Base-by-base conservation (phyloP, 2,113 vertebrate genomes). In the Tragulus kanchil region DNA sequence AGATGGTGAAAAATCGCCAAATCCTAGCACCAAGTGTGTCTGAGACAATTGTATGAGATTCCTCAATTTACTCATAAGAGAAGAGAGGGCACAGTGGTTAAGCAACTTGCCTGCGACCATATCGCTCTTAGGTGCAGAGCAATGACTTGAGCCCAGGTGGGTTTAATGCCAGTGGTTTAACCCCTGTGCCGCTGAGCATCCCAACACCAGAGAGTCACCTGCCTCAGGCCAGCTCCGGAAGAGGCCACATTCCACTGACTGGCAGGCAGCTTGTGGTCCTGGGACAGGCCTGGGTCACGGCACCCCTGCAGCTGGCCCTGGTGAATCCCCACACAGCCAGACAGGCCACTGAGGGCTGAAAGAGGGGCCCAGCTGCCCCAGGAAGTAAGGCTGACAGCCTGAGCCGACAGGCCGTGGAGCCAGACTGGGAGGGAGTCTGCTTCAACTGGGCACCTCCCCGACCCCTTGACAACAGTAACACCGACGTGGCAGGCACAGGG, bases 41-140 rank as follows among this genome's bases (percentile, higher is more conserved):
- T 59, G 10, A 93, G 56, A 88, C 79, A 42, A 62, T 65, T 93
- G 82, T 50, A 75, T 3, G 79, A 17, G 11, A 73, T 58, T 54
- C 15, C 31, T 8, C 56, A 85, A 62, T 59, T 82, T 69, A 69
- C 82, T 90, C 25, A 50, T n/a, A 93, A 85, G 42, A 62, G 95
- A 52, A 59, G 23, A 61, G 69, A 75, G 50, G 26, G 25, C 17
- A 3, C 25, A 42, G 62, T 65, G 5, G 50, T 14, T 45, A 78
- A 73, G 65, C 11, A 48, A 26, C 45, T 31, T 54, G 61, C 26
- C 42, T 71, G 62, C 2, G 19, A n/a, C 25, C 56, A 56, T 0
- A 36, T 0, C 50, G 26, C 52, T 62, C 3, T 61, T 52, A 42
- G 14, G 23, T 1, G 23, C 26, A 58, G 67, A 85, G 77, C 21